Conservation (phyloP, 2,888 invertebrate species). For the Nysson spinosus region DNA sequence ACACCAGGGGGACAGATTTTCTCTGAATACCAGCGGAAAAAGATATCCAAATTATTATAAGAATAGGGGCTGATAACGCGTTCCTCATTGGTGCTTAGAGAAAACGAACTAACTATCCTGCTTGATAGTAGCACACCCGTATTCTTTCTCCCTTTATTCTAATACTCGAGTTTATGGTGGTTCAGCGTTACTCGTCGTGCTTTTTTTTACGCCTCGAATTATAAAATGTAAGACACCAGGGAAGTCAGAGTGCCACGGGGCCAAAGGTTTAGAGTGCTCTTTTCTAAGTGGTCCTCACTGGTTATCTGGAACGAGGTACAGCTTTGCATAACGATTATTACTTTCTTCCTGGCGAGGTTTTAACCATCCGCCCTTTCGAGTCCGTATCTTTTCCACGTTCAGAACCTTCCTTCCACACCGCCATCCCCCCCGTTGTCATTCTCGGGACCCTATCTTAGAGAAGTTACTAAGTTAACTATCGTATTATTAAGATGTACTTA, state of each 20-base stretch:
- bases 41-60: constrained; percentile 35
- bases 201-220: constrained; percentile 41
- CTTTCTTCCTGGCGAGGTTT: constrained; percentile 57
- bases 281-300: constrained; percentile 52
- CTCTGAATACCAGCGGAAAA: constrained; percentile 2
- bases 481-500: constrained; percentile 45
- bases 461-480: constrained; percentile 44
- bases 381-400: constrained; percentile 36
- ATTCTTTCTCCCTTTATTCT: constrained; percentile 43
- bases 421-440: constrained; percentile 6
- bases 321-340: constrained; percentile 71
- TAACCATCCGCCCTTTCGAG: constrained; percentile 32
- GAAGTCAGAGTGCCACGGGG: constrained; percentile 23
- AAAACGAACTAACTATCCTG: constrained; percentile 49
- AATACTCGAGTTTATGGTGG: constrained; percentile 42
- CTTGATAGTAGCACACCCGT: constrained; percentile 32
- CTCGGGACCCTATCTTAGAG: constrained; percentile 9
- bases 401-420: constrained; percentile 3
- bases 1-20: background rate
- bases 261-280: constrained; percentile 38
- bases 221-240: constrained; percentile 55
- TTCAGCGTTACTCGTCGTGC: constrained; percentile 35
- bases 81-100: constrained; percentile 48
- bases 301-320: constrained; percentile 63
- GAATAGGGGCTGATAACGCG: constrained; percentile 44